Percentiles rank a stretch among this genome's conserved stretches.
Evolutionary conservation across 2,888 invertebrate genomes (phyloP).

Genomic region (Dilophus febrilis): DNA sequence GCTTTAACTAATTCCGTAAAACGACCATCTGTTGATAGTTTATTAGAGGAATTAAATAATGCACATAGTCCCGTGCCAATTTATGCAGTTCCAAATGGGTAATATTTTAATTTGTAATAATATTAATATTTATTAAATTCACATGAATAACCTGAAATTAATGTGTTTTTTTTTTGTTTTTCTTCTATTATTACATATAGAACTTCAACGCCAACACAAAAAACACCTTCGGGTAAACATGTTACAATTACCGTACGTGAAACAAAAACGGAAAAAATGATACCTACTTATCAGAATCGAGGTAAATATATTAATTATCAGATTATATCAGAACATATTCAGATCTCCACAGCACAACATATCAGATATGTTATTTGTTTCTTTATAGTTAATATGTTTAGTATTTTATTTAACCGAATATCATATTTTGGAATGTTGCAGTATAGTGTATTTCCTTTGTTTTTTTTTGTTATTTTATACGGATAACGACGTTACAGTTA

Average conservation of each 20-base stretch:
- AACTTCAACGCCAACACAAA: conserved; percentile 17
- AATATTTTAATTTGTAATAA: conserved; percentile 7
- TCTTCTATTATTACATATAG: background rate
- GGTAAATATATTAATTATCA: background rate
- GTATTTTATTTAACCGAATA: too few relatives aligned
- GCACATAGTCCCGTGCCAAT: conserved; percentile 18
- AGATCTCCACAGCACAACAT: too few relatives aligned
- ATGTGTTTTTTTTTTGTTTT: background rate
- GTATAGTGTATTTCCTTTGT: too few relatives aligned
- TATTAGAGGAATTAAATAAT: conserved; percentile 64
- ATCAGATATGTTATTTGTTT: too few relatives aligned
- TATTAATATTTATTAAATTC: background rate
- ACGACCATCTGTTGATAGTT: conserved; percentile 73
- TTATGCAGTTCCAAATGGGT: conserved; percentile 62
- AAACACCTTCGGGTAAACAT: conserved; percentile 25
- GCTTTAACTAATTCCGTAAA: conserved; percentile 25
- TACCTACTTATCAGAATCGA: conserved; percentile 8
- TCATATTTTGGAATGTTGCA: too few relatives aligned
- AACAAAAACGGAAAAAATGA: conserved; percentile 39
- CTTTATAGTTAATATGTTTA: too few relatives aligned
- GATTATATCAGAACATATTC: too few relatives aligned
- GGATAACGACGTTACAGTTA: too few relatives aligned
- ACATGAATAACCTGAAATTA: too few relatives aligned
- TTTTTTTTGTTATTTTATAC: too few relatives aligned
- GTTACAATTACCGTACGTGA: conserved; percentile 41